Evolutionary conservation across 2,888 invertebrate genomes (phyloP).

Genomic region (Sthenelais limicola): DNA sequence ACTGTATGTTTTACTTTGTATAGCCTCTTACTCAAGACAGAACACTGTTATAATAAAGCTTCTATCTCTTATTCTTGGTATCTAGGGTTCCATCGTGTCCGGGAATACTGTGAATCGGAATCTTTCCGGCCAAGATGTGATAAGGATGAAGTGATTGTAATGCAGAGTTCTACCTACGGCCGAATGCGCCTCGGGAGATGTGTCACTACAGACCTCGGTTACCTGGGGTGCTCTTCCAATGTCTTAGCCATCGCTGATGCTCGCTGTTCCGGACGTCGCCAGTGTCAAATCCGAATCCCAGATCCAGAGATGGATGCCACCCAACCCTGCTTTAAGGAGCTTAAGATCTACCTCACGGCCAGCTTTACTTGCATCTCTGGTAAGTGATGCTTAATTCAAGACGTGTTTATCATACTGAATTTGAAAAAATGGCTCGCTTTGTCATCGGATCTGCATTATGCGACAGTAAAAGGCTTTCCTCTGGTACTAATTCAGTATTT

Average conservation of each 20-base stretch:
- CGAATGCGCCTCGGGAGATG: conserved; percentile 32
- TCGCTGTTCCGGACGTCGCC: conserved; percentile 27
- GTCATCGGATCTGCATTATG: no score
- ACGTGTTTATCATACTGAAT: no score
- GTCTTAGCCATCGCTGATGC: conserved; percentile 17
- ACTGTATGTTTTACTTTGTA: no score
- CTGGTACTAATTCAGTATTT: no score
- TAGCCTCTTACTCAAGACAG: no score
- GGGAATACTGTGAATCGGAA: conserved; percentile 19
- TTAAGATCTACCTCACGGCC: conserved; percentile 35
- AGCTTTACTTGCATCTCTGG: conserved; percentile 32
- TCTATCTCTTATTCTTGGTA: no score
- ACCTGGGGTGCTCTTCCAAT: conserved; percentile 26
- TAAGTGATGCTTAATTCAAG: background rate
- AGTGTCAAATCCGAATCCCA: conserved; percentile 32
- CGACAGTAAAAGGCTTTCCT: no score
- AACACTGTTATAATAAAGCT: no score
- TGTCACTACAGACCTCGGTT: conserved; percentile 27
- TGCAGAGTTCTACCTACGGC: conserved; percentile 23
- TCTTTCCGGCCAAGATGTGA: conserved; percentile 24
- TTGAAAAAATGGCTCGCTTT: no score
- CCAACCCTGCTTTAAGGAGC: conserved; percentile 35
- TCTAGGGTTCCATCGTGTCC: conserved; percentile 8
- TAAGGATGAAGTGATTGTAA: conserved; percentile 5
- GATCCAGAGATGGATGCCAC: conserved; percentile 35